Evolutionary conservation across 2,888 invertebrate genomes (phyloP).

Genomic region (Chesias legatella): DNA sequence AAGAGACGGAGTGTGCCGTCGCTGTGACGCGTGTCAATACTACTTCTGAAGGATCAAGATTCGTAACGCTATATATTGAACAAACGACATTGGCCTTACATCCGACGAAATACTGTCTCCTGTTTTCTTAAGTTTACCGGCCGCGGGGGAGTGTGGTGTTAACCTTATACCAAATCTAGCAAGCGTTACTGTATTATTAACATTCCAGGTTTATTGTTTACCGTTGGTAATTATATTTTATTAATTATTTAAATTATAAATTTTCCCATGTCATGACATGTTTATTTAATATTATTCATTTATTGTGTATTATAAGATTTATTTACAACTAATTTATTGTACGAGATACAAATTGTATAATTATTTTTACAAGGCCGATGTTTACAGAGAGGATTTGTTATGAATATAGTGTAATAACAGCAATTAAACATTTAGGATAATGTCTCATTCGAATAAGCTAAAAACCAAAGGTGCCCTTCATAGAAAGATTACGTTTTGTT

Average conservation of each 20-base stretch:
- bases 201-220: constrained; percentile 76
- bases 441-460: constrained; percentile 85
- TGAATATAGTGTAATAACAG: constrained; percentile 71
- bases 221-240: constrained; percentile 61
- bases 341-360: constrained; percentile 59
- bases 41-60: constrained; percentile 58
- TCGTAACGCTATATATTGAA: constrained; percentile 26
- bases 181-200: constrained; percentile 72
- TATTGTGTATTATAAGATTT: constrained; percentile 75
- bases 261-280: constrained; percentile 56
- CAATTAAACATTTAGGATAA: constrained; percentile 78
- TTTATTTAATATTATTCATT: constrained; percentile 71
- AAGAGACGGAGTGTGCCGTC: constrained; percentile 48
- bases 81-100: constrained; percentile 32
- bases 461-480: constrained; percentile 94
- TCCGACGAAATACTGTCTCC: constrained; percentile 49
- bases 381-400: constrained; percentile 74
- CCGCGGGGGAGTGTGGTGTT: constrained; percentile 62
- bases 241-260: constrained; percentile 58
- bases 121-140: constrained; percentile 45
- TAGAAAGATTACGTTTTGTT: constrained; percentile 80
- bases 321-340: constrained; percentile 77
- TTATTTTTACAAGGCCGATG: constrained; percentile 71
- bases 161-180: constrained; percentile 73
- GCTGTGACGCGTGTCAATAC: constrained; percentile 39